Evolutionary conservation across 1,140 invertebrate species (phyloP), one percentile per base, ranked within the genome.

Genomic region (Thaumatotibia leucotreta): DNA sequence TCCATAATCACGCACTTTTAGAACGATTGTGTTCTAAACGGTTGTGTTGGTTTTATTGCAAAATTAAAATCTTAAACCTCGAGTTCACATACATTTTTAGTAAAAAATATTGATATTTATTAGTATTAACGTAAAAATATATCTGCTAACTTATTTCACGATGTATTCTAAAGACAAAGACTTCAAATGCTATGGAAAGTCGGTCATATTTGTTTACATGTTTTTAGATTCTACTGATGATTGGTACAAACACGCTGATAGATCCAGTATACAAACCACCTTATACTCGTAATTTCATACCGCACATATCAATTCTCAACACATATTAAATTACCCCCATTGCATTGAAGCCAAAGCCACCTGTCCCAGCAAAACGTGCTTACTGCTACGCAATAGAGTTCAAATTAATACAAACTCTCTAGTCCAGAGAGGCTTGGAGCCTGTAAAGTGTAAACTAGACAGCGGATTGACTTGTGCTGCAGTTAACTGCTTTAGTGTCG

Each of bases 391-490:
- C 23, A 58, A 27, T 27, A 27, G 10, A 14, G 52, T 58, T 58
- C 20, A 17, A 29, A 58, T 54, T 29, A 4, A 20, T 14, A 14
- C 29, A 58, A 58, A 14, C 17, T 45, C 17, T 20, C 17, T 8
- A 8, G 1, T 11, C 23, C 23, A 31, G 23, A 31, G 52, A 58
- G 33, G 1, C 10, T 24, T 24, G 24, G 52, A 5, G 67, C 62
- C 64, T 66, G 70, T 73, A 75, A 77, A 77, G 69, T 67, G 70
- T 73, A 76, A 80, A 80, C 70, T 67, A 39, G 77, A 80, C 75
- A 76, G 72, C 27, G 64, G 73, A 77, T 75, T 77, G 77, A 77
- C 77, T 80, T 54, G 72, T 39, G 52, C 61, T 24, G 10, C 32
- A 31, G 63, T 61, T 75, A 78, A 75, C 63, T 29, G 20, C 63